Evolutionary conservation across 2,888 invertebrate species (phyloP).

Genomic region (Cantharis nigra): DNA sequence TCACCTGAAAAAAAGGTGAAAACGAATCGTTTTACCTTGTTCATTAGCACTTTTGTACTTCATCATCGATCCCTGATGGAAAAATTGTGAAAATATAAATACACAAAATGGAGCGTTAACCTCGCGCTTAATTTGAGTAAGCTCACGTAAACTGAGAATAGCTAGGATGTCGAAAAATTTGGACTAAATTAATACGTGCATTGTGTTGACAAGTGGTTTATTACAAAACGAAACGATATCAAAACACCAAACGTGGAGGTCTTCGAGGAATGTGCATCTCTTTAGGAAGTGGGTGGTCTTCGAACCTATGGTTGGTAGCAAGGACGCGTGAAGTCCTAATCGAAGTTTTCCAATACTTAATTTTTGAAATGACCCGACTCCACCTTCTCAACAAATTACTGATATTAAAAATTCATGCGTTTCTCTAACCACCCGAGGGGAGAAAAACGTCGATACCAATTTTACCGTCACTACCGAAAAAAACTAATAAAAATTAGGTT

Average conservation of each 20-base stretch:
- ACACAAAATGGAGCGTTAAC: neutral
- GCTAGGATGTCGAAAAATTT: neutral
- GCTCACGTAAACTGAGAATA: neutral
- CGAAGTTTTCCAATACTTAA: neutral
- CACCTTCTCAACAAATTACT: neutral
- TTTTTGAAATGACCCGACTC: neutral
- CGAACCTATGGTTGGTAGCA: constrained; percentile 23
- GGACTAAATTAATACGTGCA: neutral
- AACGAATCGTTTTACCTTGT: neutral
- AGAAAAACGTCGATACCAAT: neutral
- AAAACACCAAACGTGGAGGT: constrained; percentile 2
- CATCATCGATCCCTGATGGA: neutral
- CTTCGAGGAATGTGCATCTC: constrained; percentile 16
- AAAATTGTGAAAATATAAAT: neutral
- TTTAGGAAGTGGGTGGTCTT: constrained; percentile 26
- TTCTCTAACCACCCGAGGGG: neutral
- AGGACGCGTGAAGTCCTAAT: constrained; percentile 24
- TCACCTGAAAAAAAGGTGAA: neutral
- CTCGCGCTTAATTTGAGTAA: neutral
- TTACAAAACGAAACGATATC: neutral
- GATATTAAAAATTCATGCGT: neutral
- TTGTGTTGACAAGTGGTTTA: neutral
- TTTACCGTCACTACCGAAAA: neutral
- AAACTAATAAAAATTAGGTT: neutral
- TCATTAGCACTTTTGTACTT: neutral